A percentile compares a stretch with the other conserved stretches of the same genome.
phyloP scores from a whole-genome alignment of 1,140 invertebrate genomes.

The Bombyx mandarina region DNA sequence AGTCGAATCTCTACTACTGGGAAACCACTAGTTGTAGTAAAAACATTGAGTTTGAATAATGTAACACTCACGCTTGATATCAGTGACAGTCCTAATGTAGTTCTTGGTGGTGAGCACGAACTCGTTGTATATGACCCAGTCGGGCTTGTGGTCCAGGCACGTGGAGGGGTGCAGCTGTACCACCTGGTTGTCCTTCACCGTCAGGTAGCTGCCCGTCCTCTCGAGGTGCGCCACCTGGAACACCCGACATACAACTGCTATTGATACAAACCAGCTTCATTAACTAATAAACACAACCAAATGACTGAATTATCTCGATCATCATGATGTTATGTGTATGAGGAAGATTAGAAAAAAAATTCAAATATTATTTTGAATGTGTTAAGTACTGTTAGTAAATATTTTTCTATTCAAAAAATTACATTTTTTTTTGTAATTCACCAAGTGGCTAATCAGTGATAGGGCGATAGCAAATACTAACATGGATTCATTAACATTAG shows the following conservation, averaged over 20 bases:
- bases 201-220: slow-evolving; percentile 87
- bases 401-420: too few species aligned
- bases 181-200: slow-evolving; percentile 99
- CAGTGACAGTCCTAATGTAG: slow-evolving; percentile 98
- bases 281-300: background rate
- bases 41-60: background rate
- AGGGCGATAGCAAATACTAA: too few species aligned
- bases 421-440: too few species aligned
- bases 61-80: slow-evolving; percentile 91
- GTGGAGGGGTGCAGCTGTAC: slow-evolving; percentile 99
- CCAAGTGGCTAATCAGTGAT: too few species aligned
- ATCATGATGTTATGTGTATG: too few species aligned
- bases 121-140: slow-evolving; percentile 99
- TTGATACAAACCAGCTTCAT: background rate
- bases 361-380: too few species aligned
- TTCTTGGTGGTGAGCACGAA: slow-evolving; percentile 99
- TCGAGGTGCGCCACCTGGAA: slow-evolving; percentile 54
- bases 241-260: background rate
- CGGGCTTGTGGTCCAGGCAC: slow-evolving; percentile 98
- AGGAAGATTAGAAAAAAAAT: too few species aligned
- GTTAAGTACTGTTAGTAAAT: too few species aligned
- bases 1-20: too few species aligned
- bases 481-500: too few species aligned
- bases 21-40: too few species aligned
- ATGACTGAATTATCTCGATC: too few species aligned